Evolutionary conservation across 1,140 invertebrate species (phyloP).

Genomic region (Zaprionus africanus): DNA sequence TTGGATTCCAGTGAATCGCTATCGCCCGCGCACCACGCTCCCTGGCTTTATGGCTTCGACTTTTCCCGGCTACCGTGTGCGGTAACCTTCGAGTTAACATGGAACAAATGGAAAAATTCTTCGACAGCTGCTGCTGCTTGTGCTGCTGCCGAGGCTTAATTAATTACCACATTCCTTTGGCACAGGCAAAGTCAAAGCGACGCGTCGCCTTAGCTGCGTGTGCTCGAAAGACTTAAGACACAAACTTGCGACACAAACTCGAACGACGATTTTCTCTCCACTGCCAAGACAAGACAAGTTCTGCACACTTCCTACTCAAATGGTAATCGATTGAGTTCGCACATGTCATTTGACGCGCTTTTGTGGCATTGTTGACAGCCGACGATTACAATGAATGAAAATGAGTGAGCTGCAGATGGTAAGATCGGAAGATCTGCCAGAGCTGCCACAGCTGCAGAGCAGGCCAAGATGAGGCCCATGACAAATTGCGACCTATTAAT

Average conservation of each 20-base stretch:
- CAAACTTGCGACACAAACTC: slow-evolving; percentile 61
- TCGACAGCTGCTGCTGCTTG: slow-evolving; percentile 66
- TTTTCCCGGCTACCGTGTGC: slow-evolving; percentile 33
- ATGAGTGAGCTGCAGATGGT: slow-evolving; percentile 69
- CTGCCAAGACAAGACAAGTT: slow-evolving; percentile 35
- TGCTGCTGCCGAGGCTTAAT: slow-evolving; percentile 64
- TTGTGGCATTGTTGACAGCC: slow-evolving; percentile 79
- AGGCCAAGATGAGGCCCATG: slow-evolving; percentile 49
- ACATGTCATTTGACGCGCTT: slow-evolving; percentile 79
- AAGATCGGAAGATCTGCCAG: slow-evolving; percentile 12
- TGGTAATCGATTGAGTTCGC: slow-evolving; percentile 80
- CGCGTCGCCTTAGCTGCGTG: slow-evolving; percentile 13
- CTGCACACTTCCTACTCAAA: slow-evolving; percentile 69
- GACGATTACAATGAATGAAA: slow-evolving; percentile 73
- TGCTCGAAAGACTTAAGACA: slow-evolving; percentile 73
- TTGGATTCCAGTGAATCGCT: slow-evolving; percentile 76
- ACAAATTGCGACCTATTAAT: slow-evolving; percentile 80
- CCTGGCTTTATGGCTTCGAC: slow-evolving; percentile 8
- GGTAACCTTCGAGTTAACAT: slow-evolving; percentile 71
- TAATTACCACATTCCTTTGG: slow-evolving; percentile 77
- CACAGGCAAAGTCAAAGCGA: slow-evolving; percentile 10
- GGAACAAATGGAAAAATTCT: slow-evolving; percentile 80
- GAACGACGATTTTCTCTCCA: slow-evolving; percentile 29
- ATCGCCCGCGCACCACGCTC: slow-evolving; percentile 42
- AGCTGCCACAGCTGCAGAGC: slow-evolving; percentile 18